Percentiles rank a stretch among this genome's conserved stretches.
phyloP scores from a whole-genome alignment of 2,888 invertebrate species.

The Tipula vernalis region DNA sequence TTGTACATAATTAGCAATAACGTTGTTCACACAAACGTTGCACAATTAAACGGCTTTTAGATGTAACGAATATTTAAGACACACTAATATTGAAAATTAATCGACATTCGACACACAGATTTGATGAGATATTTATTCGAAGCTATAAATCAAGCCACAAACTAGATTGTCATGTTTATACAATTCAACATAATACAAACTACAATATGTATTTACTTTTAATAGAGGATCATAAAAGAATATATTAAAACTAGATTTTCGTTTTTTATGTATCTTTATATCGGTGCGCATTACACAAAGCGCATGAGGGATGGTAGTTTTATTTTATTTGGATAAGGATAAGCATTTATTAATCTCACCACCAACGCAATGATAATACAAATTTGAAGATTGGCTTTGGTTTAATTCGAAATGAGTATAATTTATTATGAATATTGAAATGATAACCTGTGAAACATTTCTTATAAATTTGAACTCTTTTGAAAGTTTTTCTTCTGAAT shows the following conservation, averaged over 20 bases:
- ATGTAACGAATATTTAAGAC: no score
- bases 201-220: not conserved
- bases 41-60: no score
- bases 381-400: no score
- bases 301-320: not conserved
- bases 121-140: not conserved
- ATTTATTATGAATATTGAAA: no score
- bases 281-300: not conserved
- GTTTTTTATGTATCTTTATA: not conserved
- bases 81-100: no score
- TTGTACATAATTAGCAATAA: no score
- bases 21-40: no score
- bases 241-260: not conserved
- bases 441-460: no score
- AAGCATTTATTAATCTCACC: not conserved
- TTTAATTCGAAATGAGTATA: no score
- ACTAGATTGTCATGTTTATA: not conserved
- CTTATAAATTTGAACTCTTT: no score
- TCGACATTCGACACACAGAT: no score
- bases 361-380: not conserved
- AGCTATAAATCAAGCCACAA: not conserved
- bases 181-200: not conserved
- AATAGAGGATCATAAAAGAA: not conserved
- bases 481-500: no score
- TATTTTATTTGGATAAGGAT: not conserved